phyloP scores from a whole-genome alignment of 2,888 invertebrate genomes.

The Drosophila kokeensis region DNA sequence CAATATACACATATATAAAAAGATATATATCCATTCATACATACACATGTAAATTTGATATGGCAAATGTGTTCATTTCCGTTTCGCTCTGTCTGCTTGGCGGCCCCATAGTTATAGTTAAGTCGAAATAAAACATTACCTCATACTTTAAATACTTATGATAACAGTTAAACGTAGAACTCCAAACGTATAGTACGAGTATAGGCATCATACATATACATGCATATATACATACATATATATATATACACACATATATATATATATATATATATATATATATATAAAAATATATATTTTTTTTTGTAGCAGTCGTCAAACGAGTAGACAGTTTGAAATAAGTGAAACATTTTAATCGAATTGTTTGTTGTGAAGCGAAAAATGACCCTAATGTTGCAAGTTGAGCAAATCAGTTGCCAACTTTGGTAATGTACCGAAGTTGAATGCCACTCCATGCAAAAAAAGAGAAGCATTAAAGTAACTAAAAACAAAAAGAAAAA shows the following conservation, averaged over 20 bases:
- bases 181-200: conserved; percentile 45
- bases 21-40: not conserved
- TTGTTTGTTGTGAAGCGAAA: conserved; percentile 38
- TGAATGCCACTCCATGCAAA: conserved; percentile 18
- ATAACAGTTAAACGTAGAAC: conserved; percentile 69
- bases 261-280: not conserved
- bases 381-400: not conserved
- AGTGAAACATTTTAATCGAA: conserved; percentile 44
- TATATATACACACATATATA: conserved; percentile 21
- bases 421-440: conserved; percentile 16
- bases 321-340: conserved; percentile 45
- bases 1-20: not conserved
- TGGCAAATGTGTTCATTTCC: conserved; percentile 15
- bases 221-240: conserved; percentile 13
- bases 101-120: conserved; percentile 49
- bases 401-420: conserved; percentile 12
- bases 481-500: not conserved
- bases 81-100: conserved; percentile 10
- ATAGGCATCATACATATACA: conserved; percentile 39
- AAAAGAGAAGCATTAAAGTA: not conserved
- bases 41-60: not conserved
- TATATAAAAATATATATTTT: conserved; percentile 22
- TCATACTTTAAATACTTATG: conserved; percentile 81
- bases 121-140: conserved; percentile 81
- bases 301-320: conserved; percentile 53